Conservation (phyloP, 2,888 invertebrate species). For the Pandemis corylana region DNA sequence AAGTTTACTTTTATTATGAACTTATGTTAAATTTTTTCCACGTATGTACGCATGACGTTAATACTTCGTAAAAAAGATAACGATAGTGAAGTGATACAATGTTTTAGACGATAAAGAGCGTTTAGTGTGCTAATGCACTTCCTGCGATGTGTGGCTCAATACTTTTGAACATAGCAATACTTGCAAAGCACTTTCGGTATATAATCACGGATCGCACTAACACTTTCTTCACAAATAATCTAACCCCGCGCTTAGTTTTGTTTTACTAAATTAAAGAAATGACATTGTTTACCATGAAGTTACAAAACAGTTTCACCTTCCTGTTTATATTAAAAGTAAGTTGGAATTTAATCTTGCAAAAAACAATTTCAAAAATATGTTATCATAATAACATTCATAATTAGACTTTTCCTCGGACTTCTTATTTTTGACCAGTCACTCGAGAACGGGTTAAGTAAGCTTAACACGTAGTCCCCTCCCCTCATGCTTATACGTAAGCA, state of each 20-base stretch:
- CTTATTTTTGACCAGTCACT: too few species aligned
- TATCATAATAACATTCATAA: too few species aligned
- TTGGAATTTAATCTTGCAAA: not conserved
- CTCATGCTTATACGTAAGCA: too few species aligned
- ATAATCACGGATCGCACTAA: slow-evolving; percentile 22
- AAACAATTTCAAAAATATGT: not conserved
- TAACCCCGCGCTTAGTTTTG: slow-evolving; percentile 1
- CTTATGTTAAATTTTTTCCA: slow-evolving; percentile 1
- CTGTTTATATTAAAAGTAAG: slow-evolving; percentile 24
- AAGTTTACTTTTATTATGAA: not conserved
- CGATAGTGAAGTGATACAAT: slow-evolving; percentile 18
- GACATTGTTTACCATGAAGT: slow-evolving; percentile 16
- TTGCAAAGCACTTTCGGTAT: slow-evolving; percentile 32
- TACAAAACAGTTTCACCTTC: slow-evolving; percentile 11
- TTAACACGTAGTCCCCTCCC: too few species aligned
- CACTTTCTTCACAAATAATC: slow-evolving; percentile 15
- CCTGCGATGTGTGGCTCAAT: slow-evolving; percentile 14
- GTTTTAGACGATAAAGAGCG: slow-evolving; percentile 14
- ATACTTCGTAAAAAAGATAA: slow-evolving; percentile 23
- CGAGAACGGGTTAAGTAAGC: too few species aligned
- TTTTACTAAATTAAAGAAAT: not conserved
- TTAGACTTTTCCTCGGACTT: too few species aligned
- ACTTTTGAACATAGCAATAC: slow-evolving; percentile 18
- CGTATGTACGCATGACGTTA: not conserved
- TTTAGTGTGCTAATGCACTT: slow-evolving; percentile 6